These are phyloP conservation scores for Scomber scombrus DNA, from an alignment of 2,113 vertebrate genomes.

Conservation along the genomic window DNA sequence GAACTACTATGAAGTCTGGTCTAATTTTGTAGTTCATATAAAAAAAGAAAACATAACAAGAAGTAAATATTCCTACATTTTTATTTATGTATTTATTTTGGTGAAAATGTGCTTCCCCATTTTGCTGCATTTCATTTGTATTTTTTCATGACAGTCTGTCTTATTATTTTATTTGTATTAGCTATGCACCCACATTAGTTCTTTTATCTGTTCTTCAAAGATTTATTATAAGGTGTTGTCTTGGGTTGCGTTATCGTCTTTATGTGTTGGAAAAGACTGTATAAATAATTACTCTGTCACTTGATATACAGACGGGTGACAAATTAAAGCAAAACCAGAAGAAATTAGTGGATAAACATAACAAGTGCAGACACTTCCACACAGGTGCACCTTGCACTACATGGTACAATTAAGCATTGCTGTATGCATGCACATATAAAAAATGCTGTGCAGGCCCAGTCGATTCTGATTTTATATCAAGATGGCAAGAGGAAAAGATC, in stretches of 20 bases:
- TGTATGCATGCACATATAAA: no score
- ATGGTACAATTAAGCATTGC: no score
- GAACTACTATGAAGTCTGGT: background rate
- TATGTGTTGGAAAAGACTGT: background rate
- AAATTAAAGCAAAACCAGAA: no score
- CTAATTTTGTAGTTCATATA: background rate
- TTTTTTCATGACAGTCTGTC: background rate
- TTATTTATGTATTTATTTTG: no score
- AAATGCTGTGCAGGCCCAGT: no score
- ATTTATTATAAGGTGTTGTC: background rate
- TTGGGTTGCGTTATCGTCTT: background rate
- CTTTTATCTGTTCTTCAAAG: background rate
- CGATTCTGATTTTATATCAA: no score
- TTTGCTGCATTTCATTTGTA: background rate
- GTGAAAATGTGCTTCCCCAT: background rate
- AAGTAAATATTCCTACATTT: background rate
- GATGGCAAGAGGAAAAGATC: no score
- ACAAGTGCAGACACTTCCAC: no score
- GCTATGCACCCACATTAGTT: background rate
- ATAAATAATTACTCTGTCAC: constrained; percentile 22
- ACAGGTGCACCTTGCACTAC: no score
- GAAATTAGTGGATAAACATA: no score
- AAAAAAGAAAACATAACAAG: background rate
- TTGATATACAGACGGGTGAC: background rate
- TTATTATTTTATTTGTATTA: background rate